Conservation (phyloP, 2,888 invertebrate genomes). For the Sycophila texana region DNA sequence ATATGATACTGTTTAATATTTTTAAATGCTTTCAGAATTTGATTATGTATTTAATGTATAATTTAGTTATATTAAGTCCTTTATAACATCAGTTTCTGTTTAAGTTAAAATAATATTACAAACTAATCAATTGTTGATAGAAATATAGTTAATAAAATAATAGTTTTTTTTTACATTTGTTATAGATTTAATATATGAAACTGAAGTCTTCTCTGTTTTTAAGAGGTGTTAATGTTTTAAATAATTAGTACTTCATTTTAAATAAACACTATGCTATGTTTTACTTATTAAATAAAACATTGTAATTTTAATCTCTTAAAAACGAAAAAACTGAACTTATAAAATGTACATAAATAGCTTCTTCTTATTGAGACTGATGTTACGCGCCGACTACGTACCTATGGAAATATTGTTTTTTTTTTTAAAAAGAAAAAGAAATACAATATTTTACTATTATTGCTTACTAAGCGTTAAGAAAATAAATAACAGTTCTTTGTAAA, state of each 20-base stretch:
- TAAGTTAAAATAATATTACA: too few species aligned
- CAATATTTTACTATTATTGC: neutral
- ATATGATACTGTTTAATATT: neutral
- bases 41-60: neutral
- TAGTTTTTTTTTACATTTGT: neutral
- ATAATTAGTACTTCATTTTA: too few species aligned
- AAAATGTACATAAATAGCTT: constrained; percentile 21
- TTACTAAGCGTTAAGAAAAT: neutral
- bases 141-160: too few species aligned
- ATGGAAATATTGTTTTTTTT: constrained; percentile 33
- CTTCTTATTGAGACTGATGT: constrained; percentile 37
- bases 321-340: neutral
- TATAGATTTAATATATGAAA: neutral
- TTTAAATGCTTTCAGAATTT: neutral
- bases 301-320: too few species aligned
- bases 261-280: too few species aligned
- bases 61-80: neutral
- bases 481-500: neutral
- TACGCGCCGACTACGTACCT: constrained; percentile 53
- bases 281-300: too few species aligned
- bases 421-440: neutral
- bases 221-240: too few species aligned
- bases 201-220: neutral
- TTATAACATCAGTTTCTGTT: constrained; percentile 38
- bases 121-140: too few species aligned